These are phyloP conservation scores for Agapetus fuscipes DNA, from an alignment of 2,888 invertebrate species.

Conservation along the genomic window DNA sequence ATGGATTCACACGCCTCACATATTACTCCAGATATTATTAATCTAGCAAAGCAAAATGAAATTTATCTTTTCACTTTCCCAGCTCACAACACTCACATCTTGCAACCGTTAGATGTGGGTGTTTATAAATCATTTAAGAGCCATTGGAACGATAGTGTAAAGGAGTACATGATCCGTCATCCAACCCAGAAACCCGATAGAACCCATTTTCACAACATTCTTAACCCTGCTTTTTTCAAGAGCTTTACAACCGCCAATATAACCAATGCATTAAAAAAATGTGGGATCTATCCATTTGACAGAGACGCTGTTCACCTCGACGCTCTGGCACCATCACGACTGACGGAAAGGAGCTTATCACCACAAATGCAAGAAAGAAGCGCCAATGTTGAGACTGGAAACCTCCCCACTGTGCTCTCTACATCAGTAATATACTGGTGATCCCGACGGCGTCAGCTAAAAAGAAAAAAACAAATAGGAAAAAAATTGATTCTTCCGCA, in stretches of 20 bases:
- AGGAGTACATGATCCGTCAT: too few relatives aligned
- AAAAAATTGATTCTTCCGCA: slow-evolving; percentile 1
- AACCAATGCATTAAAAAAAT: slow-evolving; percentile 4
- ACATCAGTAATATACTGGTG: neutral
- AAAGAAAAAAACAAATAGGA: slow-evolving; percentile 1
- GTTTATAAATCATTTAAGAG: too few relatives aligned
- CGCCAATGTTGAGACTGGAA: slow-evolving; percentile 1
- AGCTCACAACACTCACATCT: slow-evolving; percentile 8
- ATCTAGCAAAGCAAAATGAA: slow-evolving; percentile 8
- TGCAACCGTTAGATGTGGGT: slow-evolving; percentile 7
- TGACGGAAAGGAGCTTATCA: slow-evolving; percentile 1
- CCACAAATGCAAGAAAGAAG: slow-evolving; percentile 2
- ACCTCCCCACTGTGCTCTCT: neutral
- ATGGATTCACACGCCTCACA: slow-evolving; percentile 15
- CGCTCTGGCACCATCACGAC: slow-evolving; percentile 1
- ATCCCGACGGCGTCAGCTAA: slow-evolving; percentile 1
- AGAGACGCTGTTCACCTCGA: slow-evolving; percentile 4
- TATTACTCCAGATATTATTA: slow-evolving; percentile 7
- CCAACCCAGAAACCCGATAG: too few relatives aligned
- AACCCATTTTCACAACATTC: too few relatives aligned
- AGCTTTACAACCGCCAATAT: slow-evolving; percentile 5
- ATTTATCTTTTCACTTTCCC: slow-evolving; percentile 12
- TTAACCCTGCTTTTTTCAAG: slow-evolving; percentile 5
- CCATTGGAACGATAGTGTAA: too few relatives aligned
- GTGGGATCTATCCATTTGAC: slow-evolving; percentile 5